phyloP scores from a whole-genome alignment of 2,888 invertebrate genomes.

The Euplexia lucipara region DNA sequence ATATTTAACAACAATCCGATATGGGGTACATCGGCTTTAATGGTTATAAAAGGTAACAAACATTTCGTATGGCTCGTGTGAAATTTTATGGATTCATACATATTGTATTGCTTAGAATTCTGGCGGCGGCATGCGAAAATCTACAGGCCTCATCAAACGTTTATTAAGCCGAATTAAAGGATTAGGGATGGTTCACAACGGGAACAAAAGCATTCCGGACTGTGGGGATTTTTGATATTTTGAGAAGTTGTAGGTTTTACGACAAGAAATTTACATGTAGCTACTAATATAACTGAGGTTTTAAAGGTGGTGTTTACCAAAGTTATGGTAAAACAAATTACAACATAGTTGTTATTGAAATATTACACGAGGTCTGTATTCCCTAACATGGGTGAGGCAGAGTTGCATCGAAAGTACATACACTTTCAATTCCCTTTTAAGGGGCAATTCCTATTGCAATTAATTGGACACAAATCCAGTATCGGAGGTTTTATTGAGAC shows the following conservation, averaged over 20 bases:
- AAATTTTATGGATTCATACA: slow-evolving; percentile 46
- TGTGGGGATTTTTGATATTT: slow-evolving; percentile 22
- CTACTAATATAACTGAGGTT: too few relatives aligned
- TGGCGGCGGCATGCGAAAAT: slow-evolving; percentile 47
- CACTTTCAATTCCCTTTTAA: too few relatives aligned
- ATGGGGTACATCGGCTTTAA: background rate
- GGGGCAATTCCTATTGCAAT: too few relatives aligned
- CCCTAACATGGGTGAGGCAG: too few relatives aligned
- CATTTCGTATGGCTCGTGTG: slow-evolving; percentile 14
- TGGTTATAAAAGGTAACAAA: slow-evolving; percentile 2
- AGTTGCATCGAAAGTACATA: too few relatives aligned
- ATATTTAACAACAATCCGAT: background rate
- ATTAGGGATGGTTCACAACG: slow-evolving; percentile 51
- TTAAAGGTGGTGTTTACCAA: too few relatives aligned
- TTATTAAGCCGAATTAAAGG: slow-evolving; percentile 69
- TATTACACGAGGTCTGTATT: too few relatives aligned
- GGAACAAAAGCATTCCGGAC: slow-evolving; percentile 16
- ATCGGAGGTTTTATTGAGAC: too few relatives aligned
- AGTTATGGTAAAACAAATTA: too few relatives aligned
- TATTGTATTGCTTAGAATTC: slow-evolving; percentile 55
- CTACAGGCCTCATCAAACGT: slow-evolving; percentile 65
- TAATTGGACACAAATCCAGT: too few relatives aligned
- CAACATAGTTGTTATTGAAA: too few relatives aligned
- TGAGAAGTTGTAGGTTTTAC: background rate
- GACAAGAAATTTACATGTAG: background rate